Evolutionary conservation across 1,140 invertebrate species (phyloP).

Genomic region (Temnothorax nylanderi): DNA sequence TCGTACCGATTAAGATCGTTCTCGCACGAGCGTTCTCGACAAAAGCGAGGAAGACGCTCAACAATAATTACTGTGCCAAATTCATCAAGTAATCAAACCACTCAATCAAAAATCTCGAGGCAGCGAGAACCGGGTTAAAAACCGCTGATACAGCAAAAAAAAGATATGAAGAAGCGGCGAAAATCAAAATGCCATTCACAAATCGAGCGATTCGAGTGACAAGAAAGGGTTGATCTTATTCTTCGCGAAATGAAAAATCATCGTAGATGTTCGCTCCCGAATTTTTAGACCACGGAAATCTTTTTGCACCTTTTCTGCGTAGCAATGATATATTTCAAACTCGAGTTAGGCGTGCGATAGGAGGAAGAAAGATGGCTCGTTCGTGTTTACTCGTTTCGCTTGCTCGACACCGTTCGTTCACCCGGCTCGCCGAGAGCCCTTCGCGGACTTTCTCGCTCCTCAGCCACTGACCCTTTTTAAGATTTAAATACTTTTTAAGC

Average conservation of each 20-base stretch:
- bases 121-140: slow-evolving; percentile 19
- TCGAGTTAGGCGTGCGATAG: neutral
- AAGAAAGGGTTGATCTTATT: slow-evolving; percentile 22
- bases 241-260: neutral
- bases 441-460: slow-evolving; percentile 44
- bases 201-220: slow-evolving; percentile 27
- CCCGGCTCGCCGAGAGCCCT: neutral
- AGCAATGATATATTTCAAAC: neutral
- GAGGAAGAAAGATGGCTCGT: slow-evolving; percentile 20
- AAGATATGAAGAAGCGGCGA: neutral
- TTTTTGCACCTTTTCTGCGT: neutral
- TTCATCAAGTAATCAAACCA: slow-evolving; percentile 44
- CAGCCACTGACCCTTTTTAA: slow-evolving; percentile 51
- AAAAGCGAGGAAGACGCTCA: slow-evolving; percentile 65
- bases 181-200: slow-evolving; percentile 37
- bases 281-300: neutral
- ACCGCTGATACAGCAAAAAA: neutral
- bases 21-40: slow-evolving; percentile 31
- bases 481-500: slow-evolving; percentile 56
- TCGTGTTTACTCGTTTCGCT: slow-evolving; percentile 28
- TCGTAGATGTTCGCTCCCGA: neutral
- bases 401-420: slow-evolving; percentile 23
- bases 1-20: slow-evolving; percentile 47
- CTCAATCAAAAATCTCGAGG: slow-evolving; percentile 48
- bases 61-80: slow-evolving; percentile 80